These are phyloP conservation scores for Drosophila sp. DNA, from an alignment of 1,140 invertebrate species.

Conservation along the genomic window DNA sequence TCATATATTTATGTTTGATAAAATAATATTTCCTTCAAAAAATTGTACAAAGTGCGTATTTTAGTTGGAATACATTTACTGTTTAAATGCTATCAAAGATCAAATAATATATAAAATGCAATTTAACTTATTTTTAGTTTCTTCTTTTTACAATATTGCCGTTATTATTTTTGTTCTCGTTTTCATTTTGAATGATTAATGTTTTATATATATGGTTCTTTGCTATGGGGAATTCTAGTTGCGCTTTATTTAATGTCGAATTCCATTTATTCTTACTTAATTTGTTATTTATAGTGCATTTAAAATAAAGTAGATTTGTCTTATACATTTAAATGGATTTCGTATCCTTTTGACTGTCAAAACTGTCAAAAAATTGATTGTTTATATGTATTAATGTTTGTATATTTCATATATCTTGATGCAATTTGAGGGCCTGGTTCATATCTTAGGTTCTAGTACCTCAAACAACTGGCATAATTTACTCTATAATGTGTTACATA, in stretches of 20 bases:
- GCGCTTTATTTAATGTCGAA: not conserved
- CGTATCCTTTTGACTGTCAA: slow-evolving; percentile 11
- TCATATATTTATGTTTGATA: slow-evolving; percentile 36
- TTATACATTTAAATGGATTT: slow-evolving; percentile 23
- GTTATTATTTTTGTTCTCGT: slow-evolving; percentile 21
- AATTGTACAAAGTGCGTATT: slow-evolving; percentile 71
- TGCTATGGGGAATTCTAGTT: slow-evolving; percentile 25
- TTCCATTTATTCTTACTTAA: slow-evolving; percentile 17
- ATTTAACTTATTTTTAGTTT: slow-evolving; percentile 29
- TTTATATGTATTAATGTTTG: slow-evolving; percentile 43
- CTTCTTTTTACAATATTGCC: slow-evolving; percentile 11
- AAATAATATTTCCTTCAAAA: slow-evolving; percentile 56
- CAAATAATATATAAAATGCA: slow-evolving; percentile 53
- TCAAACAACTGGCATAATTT: slow-evolving; percentile 52
- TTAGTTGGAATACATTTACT: slow-evolving; percentile 56
- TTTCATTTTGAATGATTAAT: slow-evolving; percentile 53
- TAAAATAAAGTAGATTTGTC: slow-evolving; percentile 74
- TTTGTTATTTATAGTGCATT: slow-evolving; percentile 45
- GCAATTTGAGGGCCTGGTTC: slow-evolving; percentile 36
- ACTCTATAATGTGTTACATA: slow-evolving; percentile 14
- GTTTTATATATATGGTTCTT: slow-evolving; percentile 21
- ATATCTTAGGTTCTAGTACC: slow-evolving; percentile 52
- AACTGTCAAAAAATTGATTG: slow-evolving; percentile 71
- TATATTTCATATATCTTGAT: not conserved
- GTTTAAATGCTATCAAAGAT: slow-evolving; percentile 60